Conservation (phyloP, 2,888 invertebrate genomes). For the Ceramica pisi region DNA sequence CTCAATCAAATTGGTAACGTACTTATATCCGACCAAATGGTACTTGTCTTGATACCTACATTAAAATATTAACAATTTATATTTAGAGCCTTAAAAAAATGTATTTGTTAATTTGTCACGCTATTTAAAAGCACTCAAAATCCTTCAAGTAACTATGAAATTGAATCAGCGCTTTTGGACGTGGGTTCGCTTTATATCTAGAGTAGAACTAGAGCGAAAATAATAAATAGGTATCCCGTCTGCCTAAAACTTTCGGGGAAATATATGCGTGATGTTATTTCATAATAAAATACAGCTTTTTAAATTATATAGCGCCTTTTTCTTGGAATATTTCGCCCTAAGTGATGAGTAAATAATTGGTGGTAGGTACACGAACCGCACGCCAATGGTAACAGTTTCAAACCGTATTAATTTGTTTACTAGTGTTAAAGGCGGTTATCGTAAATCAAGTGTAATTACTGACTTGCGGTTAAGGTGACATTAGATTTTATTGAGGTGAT, state of each 20-base stretch:
- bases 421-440: not conserved
- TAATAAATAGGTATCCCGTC: not conserved
- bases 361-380: not conserved
- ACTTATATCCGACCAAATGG: not conserved
- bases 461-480: not conserved
- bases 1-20: conserved; percentile 27
- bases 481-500: not conserved
- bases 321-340: conserved; percentile 15
- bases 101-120: not conserved
- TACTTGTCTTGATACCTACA: no score
- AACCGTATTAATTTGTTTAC: not conserved
- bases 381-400: conserved; percentile 14
- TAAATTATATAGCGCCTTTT: conserved; percentile 6
- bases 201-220: not conserved
- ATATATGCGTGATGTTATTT: not conserved
- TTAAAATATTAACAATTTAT: not conserved
- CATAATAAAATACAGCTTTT: not conserved
- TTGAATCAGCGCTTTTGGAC: conserved; percentile 8
- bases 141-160: not conserved
- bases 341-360: not conserved
- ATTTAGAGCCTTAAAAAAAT: no score
- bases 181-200: not conserved
- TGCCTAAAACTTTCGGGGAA: not conserved
- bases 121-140: not conserved
- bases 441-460: conserved; percentile 5